phyloP scores from a whole-genome alignment of 1,140 invertebrate species.

The Trichomalopsis sarcophagae region DNA sequence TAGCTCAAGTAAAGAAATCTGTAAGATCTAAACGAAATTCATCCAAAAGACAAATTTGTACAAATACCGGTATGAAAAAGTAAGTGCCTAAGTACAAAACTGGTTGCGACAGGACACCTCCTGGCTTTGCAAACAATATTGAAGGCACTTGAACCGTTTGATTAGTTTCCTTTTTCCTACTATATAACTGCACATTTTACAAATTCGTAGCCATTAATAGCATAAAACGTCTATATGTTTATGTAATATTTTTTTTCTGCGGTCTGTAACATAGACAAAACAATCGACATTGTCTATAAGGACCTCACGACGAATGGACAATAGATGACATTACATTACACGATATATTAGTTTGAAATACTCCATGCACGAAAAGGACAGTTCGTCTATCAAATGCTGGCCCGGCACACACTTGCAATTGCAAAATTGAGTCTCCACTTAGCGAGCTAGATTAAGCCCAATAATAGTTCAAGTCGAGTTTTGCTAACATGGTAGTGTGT shows the following conservation, averaged over 20 bases:
- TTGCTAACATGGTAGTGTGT: not conserved
- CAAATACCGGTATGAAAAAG: conserved; percentile 34
- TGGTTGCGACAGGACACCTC: conserved; percentile 10
- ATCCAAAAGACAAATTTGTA: conserved; percentile 20
- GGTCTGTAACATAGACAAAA: conserved; percentile 59
- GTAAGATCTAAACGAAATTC: conserved; percentile 4
- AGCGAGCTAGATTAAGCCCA: not conserved
- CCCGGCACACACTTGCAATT: conserved; percentile 12
- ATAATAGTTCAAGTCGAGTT: not conserved
- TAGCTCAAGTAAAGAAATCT: conserved; percentile 16
- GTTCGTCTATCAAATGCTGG: conserved; percentile 16
- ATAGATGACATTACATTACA: conserved; percentile 60
- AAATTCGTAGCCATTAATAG: conserved; percentile 56
- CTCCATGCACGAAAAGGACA: conserved; percentile 57
- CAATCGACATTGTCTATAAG: conserved; percentile 54
- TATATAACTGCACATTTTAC: conserved; percentile 22
- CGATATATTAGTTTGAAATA: conserved; percentile 67
- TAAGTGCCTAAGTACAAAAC: conserved; percentile 44
- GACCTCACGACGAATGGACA: conserved; percentile 47
- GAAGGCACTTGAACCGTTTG: conserved; percentile 55
- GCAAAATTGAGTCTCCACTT: conserved; percentile 18
- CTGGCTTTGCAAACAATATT: conserved; percentile 44
- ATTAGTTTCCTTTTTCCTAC: conserved; percentile 42
- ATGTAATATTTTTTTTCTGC: conserved; percentile 37
- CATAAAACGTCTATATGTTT: conserved; percentile 60